These are phyloP conservation scores for Sebastes cheni DNA, from an alignment of 2,797 vertebrate genomes.

Conservation along the genomic window DNA sequence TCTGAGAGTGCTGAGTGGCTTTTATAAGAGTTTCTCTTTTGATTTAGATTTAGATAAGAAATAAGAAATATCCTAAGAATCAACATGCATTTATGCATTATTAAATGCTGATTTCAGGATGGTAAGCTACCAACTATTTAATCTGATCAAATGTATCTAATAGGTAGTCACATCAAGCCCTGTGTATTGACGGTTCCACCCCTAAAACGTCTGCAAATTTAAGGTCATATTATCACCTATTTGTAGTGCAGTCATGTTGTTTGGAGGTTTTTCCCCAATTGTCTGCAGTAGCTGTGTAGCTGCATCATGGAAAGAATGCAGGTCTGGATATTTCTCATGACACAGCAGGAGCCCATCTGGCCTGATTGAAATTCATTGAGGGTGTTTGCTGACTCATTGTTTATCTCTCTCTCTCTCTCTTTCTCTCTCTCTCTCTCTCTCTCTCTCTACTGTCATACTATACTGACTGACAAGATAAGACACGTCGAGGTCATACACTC, in stretches of 20 bases:
- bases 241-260: neutral
- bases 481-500: constrained; percentile 57
- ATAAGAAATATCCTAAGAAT: neutral
- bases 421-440: constrained; percentile 7
- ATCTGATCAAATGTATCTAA: neutral
- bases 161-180: neutral
- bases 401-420: constrained; percentile 36
- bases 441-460: constrained; percentile 46
- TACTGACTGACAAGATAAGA: constrained; percentile 65
- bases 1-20: neutral
- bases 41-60: neutral
- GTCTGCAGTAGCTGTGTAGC: constrained; percentile 2
- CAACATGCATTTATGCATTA: neutral
- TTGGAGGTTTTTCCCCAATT: neutral
- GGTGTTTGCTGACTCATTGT: constrained; percentile 78
- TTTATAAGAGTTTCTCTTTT: neutral
- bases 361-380: constrained; percentile 73
- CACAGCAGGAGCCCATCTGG: constrained; percentile 67
- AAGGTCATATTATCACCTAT: neutral
- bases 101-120: neutral
- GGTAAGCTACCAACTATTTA: neutral
- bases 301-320: constrained; percentile 13
- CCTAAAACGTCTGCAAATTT: neutral
- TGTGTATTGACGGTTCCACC: neutral
- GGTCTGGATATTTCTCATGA: constrained; percentile 62